Conservation (phyloP, 2,888 invertebrate species). For the Frankliniella intonsa region DNA sequence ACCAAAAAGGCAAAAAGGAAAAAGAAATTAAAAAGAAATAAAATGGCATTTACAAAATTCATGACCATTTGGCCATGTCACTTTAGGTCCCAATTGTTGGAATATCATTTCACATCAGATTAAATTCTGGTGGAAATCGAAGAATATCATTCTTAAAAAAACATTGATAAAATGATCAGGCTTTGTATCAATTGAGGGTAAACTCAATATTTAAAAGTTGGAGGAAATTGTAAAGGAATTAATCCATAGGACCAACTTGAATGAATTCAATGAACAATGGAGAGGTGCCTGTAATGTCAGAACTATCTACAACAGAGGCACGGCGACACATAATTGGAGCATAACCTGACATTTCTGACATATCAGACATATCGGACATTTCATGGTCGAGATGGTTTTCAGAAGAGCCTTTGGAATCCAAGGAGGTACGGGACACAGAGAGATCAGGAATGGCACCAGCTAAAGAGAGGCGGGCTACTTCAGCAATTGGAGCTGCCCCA, state of each 20-base stretch:
- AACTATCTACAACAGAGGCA: background rate
- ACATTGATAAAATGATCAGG: background rate
- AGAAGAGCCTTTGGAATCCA: conserved; percentile 1
- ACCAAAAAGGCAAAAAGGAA: too few relatives aligned
- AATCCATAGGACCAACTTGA: conserved; percentile 18
- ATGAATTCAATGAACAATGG: conserved; percentile 6
- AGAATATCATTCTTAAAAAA: background rate
- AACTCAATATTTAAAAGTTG: background rate
- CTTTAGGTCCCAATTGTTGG: background rate
- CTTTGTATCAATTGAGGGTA: background rate
- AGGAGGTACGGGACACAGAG: background rate
- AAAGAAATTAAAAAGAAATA: too few relatives aligned
- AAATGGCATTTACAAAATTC: too few relatives aligned
- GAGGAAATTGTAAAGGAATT: background rate
- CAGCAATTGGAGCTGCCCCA: conserved; percentile 39
- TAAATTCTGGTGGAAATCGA: background rate
- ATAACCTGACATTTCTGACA: background rate
- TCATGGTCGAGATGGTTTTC: background rate
- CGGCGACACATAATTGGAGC: background rate
- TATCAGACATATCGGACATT: background rate
- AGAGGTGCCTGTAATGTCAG: background rate
- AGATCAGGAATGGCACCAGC: background rate
- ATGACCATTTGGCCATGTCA: too few relatives aligned
- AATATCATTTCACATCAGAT: conserved; percentile 10
- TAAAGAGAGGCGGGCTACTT: background rate